Conservation (phyloP, 1,140 invertebrate species). For the Spodoptera litura region DNA sequence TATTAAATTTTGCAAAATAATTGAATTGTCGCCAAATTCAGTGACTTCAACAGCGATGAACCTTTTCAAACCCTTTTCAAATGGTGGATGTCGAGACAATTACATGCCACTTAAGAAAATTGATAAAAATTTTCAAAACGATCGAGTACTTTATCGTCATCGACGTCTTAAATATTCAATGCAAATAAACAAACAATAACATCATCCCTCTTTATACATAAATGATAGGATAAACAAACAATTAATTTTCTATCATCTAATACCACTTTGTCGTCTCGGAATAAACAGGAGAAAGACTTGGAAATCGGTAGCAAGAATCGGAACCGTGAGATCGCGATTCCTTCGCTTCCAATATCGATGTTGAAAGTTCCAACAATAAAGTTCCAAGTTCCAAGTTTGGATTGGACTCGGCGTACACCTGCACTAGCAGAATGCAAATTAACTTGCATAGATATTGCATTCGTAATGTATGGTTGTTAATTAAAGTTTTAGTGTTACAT, state of each 20-base stretch:
- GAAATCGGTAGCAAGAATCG: background rate
- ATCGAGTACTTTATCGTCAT: no score
- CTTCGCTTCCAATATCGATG: slow-evolving; percentile 13
- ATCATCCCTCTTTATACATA: no score
- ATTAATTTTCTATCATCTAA: background rate
- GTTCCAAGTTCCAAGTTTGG: slow-evolving; percentile 30
- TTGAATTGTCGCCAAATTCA: no score
- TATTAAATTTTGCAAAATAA: no score
- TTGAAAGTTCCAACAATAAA: slow-evolving; percentile 11
- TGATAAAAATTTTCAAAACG: no score
- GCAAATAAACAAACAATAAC: no score
- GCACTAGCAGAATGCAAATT: slow-evolving; percentile 23
- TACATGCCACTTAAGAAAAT: no score
- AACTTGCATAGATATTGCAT: slow-evolving; percentile 17
- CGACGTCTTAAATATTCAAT: no score
- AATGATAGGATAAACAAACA: no score
- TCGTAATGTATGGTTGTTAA: slow-evolving; percentile 3
- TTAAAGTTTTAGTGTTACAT: background rate
- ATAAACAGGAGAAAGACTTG: background rate
- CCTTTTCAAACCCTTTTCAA: no score
- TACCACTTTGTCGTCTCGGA: background rate
- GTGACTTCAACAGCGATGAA: no score
- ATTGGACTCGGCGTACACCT: slow-evolving; percentile 12
- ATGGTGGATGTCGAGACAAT: no score
- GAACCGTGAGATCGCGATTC: slow-evolving; percentile 4